These are phyloP conservation scores for Trichonephila inaurata DNA, from an alignment of 1,140 invertebrate genomes.

Conservation along the genomic window DNA sequence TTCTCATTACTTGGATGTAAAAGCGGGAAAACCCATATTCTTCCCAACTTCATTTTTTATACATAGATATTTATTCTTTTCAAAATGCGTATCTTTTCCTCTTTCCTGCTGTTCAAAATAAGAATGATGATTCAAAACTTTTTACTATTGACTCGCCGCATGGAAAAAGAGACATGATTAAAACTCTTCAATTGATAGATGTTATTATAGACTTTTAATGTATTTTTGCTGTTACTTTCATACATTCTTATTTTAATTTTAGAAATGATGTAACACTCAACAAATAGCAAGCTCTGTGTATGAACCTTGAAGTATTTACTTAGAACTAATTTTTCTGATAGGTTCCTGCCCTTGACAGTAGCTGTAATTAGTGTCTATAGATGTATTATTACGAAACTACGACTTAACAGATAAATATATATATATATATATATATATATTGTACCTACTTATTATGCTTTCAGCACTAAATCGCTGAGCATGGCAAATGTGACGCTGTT, in stretches of 20 bases:
- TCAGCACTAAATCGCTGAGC: not conserved
- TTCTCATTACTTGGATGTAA: not conserved
- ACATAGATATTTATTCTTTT: not conserved
- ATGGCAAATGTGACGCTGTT: not conserved
- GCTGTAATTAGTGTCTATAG: slow-evolving; percentile 8
- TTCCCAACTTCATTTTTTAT: not conserved
- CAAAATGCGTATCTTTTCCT: not conserved
- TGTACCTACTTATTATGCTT: not conserved
- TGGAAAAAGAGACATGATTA: not conserved
- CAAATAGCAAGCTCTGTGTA: not conserved
- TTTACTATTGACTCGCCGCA: not conserved
- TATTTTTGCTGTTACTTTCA: not conserved
- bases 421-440: not conserved
- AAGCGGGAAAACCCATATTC: not conserved
- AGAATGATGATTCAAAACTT: not conserved
- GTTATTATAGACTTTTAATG: not conserved
- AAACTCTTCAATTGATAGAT: not conserved
- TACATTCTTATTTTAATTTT: slow-evolving; percentile 17
- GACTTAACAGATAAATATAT: not conserved
- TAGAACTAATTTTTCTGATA: not conserved
- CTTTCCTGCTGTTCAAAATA: not conserved
- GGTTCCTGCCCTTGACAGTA: not conserved
- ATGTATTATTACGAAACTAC: not conserved
- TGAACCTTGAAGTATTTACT: not conserved
- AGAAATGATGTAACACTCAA: not conserved